phyloP scores from a whole-genome alignment of 2,113 vertebrate genomes.

The Entelurus aequoreus region DNA sequence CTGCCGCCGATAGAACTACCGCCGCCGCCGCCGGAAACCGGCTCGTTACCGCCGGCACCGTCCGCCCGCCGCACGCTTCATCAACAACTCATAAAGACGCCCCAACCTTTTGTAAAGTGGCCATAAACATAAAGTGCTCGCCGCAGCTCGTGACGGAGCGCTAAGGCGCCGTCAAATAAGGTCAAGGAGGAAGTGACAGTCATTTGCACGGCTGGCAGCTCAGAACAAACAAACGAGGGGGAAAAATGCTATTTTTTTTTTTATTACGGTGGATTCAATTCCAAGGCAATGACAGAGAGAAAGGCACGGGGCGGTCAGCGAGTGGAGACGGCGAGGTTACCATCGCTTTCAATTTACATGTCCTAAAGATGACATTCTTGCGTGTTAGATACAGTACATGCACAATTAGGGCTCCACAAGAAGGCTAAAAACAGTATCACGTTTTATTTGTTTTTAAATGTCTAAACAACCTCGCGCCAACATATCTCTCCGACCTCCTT shows the following conservation, averaged over 20 bases:
- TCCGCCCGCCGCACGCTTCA: conserved; percentile 32
- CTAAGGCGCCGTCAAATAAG: conserved; percentile 24
- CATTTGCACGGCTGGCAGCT: background rate
- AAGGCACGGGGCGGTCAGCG: conserved; percentile 34
- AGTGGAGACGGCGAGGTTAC: too few relatives aligned
- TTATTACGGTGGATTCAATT: conserved; percentile 21
- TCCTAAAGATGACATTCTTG: too few relatives aligned
- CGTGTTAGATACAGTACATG: too few relatives aligned
- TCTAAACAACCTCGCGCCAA: too few relatives aligned
- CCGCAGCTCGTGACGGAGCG: conserved; percentile 10
- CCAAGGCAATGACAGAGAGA: conserved; percentile 38
- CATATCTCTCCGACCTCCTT: too few relatives aligned
- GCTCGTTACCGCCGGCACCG: conserved; percentile 27
- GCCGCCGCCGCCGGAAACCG: conserved; percentile 23
- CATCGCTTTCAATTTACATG: too few relatives aligned
- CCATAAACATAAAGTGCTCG: conserved; percentile 34
- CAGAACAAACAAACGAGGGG: background rate
- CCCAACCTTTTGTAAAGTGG: conserved; percentile 17
- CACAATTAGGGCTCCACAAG: too few relatives aligned
- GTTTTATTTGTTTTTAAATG: too few relatives aligned
- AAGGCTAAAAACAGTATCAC: too few relatives aligned
- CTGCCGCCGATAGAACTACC: conserved; percentile 58
- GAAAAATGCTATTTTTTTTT: conserved; percentile 13
- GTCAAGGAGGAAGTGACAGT: conserved; percentile 22
- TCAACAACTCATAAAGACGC: conserved; percentile 34